phyloP scores from a whole-genome alignment of 2,113 vertebrate genomes.

The Oncorhynchus keta region DNA sequence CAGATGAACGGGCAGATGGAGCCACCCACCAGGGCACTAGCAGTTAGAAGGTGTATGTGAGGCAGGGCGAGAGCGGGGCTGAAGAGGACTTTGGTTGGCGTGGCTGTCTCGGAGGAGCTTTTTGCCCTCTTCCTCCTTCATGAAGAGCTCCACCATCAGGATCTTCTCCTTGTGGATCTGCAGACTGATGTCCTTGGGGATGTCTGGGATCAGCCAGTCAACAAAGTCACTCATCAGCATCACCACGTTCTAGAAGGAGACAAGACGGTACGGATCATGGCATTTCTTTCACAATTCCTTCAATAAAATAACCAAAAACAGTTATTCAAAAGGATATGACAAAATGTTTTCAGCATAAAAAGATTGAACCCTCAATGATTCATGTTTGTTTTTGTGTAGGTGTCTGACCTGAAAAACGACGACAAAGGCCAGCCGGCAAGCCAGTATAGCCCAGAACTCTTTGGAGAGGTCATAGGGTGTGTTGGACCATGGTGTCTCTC shows the following conservation, averaged over 20 bases:
- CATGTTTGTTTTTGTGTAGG: background rate
- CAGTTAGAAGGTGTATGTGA: conserved; percentile 61
- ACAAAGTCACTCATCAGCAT: conserved; percentile 99
- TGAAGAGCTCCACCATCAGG: conserved; percentile 94
- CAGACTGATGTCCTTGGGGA: conserved; percentile 96
- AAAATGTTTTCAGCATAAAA: background rate
- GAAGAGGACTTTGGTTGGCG: conserved; percentile 65
- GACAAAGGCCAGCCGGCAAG: conserved; percentile 89
- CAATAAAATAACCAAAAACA: background rate
- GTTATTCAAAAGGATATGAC: background rate
- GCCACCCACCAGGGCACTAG: background rate
- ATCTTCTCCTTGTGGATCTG: conserved; percentile 95
- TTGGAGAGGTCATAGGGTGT: conserved; percentile 91
- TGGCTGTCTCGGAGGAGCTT: conserved; percentile 58
- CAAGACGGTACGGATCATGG: background rate
- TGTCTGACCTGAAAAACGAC: conserved; percentile 90
- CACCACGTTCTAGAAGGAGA: conserved; percentile 85
- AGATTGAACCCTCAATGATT: background rate
- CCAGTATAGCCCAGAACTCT: conserved; percentile 94
- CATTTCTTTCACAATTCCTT: background rate
- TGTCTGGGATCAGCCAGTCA: conserved; percentile 98
- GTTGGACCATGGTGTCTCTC: conserved; percentile 88
- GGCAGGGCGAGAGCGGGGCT: conserved; percentile 56
- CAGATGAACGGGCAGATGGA: background rate
- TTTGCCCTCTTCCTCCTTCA: conserved; percentile 92